Evolutionary conservation across 2,113 vertebrate species (phyloP).

Genomic region (Piliocolobus tephrosceles): DNA sequence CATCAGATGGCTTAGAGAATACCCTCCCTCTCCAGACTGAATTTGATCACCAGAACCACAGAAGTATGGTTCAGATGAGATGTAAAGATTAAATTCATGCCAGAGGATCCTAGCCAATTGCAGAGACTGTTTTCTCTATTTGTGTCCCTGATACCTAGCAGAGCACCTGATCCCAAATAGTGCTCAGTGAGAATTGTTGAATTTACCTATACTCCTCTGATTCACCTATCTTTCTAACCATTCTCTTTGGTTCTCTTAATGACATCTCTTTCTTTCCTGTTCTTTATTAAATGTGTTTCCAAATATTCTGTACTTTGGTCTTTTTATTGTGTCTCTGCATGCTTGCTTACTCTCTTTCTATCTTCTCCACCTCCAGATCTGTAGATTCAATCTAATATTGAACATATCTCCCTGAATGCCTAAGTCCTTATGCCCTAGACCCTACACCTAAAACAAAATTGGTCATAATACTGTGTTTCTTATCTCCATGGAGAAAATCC

Average conservation of each 20-base stretch:
- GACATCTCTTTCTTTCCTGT: not conserved
- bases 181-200: not conserved
- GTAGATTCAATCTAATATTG: not conserved
- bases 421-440: not conserved
- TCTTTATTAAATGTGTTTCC: not conserved
- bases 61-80: not conserved
- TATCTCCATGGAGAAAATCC: not conserved
- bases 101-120: not conserved
- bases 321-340: not conserved
- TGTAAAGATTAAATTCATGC: slow-evolving; percentile 1
- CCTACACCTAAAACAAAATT: not conserved
- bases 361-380: not conserved
- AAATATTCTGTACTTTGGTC: not conserved
- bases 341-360: not conserved
- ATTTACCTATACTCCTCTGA: not conserved
- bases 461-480: not conserved
- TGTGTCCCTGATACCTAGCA: not conserved
- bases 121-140: not conserved
- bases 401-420: not conserved
- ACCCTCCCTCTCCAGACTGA: not conserved
- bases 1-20: not conserved
- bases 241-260: not conserved
- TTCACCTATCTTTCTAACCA: not conserved
- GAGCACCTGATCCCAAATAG: not conserved
- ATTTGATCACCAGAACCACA: slow-evolving; percentile 31